A percentile compares a stretch with the other conserved stretches of the same genome.
Evolutionary conservation across 2,113 vertebrate genomes (phyloP).

Genomic region (Cyanoramphus novaezelandiae): DNA sequence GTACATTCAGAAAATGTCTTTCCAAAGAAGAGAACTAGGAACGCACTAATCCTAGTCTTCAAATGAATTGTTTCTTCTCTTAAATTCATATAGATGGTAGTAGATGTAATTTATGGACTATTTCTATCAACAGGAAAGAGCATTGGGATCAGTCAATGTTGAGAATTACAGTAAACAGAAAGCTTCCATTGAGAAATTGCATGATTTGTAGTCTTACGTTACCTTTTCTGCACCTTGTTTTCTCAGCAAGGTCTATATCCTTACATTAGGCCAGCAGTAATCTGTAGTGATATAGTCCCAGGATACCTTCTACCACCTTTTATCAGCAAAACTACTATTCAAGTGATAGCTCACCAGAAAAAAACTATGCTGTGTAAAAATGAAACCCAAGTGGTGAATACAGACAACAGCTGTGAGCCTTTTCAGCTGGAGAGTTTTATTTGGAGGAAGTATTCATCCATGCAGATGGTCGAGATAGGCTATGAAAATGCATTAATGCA

Average conservation of each 20-base stretch:
- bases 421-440: constrained; percentile 45
- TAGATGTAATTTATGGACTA: neutral
- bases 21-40: neutral
- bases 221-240: neutral
- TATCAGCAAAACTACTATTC: constrained; percentile 7
- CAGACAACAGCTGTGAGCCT: constrained; percentile 35
- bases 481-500: constrained; percentile 1
- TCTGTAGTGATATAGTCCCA: neutral
- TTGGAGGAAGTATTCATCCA: constrained; percentile 17
- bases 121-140: neutral
- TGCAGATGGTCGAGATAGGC: constrained; percentile 21
- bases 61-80: neutral
- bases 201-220: neutral
- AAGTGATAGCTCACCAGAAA: neutral
- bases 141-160: neutral
- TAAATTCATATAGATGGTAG: neutral
- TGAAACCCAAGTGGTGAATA: constrained; percentile 3
- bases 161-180: neutral
- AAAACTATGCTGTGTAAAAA: neutral
- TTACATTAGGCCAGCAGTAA: neutral
- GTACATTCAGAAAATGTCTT: neutral
- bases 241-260: neutral
- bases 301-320: constrained; percentile 11
- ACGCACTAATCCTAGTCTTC: neutral
- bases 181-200: neutral